Conservation (phyloP, 2,888 invertebrate genomes). For the Creontiades dilutus region DNA sequence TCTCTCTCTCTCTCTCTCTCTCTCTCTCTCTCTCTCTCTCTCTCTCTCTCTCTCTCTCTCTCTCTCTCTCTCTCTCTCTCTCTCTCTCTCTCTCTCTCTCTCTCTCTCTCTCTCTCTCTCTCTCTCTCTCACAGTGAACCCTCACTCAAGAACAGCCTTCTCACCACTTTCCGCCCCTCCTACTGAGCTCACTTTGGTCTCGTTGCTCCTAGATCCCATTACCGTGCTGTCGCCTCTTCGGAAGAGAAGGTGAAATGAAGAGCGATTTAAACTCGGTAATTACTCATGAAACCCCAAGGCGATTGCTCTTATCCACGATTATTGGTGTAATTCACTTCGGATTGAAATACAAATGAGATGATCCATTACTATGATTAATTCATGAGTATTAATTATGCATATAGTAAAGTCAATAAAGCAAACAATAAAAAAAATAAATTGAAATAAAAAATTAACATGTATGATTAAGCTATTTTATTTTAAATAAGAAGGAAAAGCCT, state of each 20-base stretch:
- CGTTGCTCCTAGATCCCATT: constrained; percentile 41
- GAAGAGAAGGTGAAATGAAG: constrained; percentile 21
- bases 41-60: neutral
- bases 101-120: neutral
- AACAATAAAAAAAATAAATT: no score
- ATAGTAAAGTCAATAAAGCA: no score
- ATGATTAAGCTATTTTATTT: neutral
- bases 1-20: neutral
- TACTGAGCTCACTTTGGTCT: constrained; percentile 1
- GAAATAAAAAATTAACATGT: neutral
- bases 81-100: neutral
- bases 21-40: neutral
- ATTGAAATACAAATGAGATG: no score
- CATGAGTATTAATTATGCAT: no score
- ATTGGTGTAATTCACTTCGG: neutral
- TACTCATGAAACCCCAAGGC: neutral
- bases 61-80: neutral
- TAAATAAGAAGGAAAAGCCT: no score
- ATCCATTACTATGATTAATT: no score
- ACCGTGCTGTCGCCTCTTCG: constrained; percentile 3
- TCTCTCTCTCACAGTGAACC: no score
- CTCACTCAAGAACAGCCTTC: no score
- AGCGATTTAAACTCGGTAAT: constrained; percentile 1
- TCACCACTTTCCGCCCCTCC: no score
- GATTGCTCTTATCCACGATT: neutral